Percentiles rank a stretch among this genome's conserved stretches.
Conservation (phyloP, 2,888 invertebrate genomes). For the Rhyacophila evoluta region DNA sequence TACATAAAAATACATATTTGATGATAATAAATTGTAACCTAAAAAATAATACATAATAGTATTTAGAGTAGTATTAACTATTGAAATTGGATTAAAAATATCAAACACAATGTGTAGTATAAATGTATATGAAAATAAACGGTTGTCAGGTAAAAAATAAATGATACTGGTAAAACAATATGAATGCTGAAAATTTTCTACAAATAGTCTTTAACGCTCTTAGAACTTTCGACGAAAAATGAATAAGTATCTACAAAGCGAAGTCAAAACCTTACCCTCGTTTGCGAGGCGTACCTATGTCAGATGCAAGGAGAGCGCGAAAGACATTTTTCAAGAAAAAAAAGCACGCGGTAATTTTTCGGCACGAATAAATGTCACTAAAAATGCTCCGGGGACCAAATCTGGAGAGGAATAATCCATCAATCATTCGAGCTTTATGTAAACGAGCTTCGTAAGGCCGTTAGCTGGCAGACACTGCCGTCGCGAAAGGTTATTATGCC, state of each 20-base stretch:
- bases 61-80: too few relatives aligned
- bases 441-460: conserved; percentile 42
- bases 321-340: not conserved
- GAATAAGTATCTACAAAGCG: not conserved
- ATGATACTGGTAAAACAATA: too few relatives aligned
- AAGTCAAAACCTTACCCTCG: not conserved
- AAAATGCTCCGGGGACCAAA: conserved; percentile 30
- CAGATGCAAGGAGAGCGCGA: not conserved
- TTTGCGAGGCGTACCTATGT: not conserved
- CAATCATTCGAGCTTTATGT: conserved; percentile 46
- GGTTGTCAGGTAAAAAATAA: too few relatives aligned
- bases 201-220: too few relatives aligned
- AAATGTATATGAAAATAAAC: too few relatives aligned
- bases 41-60: too few relatives aligned
- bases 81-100: too few relatives aligned
- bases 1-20: too few relatives aligned
- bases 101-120: too few relatives aligned
- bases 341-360: conserved; percentile 20
- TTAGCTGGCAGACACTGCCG: conserved; percentile 19
- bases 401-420: conserved; percentile 35
- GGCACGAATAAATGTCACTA: conserved; percentile 44
- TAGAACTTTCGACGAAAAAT: too few relatives aligned
- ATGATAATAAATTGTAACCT: too few relatives aligned
- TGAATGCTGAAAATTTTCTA: too few relatives aligned
- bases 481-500: conserved; percentile 15